These are phyloP conservation scores for Gambelia wislizenii DNA, from an alignment of 2,797 vertebrate species.

Conservation along the genomic window DNA sequence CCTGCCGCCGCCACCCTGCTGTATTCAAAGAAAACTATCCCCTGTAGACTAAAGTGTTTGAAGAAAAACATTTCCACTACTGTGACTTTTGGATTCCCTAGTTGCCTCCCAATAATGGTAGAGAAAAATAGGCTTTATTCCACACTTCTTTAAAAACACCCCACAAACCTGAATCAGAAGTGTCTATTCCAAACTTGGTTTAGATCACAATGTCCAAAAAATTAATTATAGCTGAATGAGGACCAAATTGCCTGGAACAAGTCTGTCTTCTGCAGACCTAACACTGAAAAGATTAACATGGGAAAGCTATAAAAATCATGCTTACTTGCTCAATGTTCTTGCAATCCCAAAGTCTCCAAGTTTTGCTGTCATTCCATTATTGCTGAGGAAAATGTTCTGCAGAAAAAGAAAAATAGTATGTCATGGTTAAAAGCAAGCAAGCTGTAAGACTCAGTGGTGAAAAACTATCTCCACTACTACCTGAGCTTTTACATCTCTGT, in stretches of 20 bases:
- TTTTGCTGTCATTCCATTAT: slow-evolving; percentile 86
- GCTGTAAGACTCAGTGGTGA: background rate
- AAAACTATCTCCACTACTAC: slow-evolving; percentile 72
- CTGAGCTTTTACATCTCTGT: slow-evolving; percentile 94
- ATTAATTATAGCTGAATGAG: background rate
- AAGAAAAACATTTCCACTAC: background rate
- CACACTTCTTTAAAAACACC: background rate
- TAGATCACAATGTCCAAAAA: background rate
- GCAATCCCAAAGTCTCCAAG: slow-evolving; percentile 96
- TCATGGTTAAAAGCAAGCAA: slow-evolving; percentile 16
- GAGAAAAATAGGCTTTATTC: background rate
- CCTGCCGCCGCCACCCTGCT: background rate
- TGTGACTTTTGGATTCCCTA: background rate
- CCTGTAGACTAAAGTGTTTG: background rate
- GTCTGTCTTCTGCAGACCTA: background rate
- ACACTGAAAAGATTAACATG: slow-evolving; percentile 19
- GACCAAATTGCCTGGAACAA: background rate
- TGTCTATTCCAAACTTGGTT: background rate
- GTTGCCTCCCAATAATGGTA: background rate
- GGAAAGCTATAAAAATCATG: slow-evolving; percentile 24
- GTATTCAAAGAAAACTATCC: background rate
- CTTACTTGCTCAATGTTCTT: slow-evolving; percentile 91
- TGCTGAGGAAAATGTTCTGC: slow-evolving; percentile 93
- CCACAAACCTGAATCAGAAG: background rate
- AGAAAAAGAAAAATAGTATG: slow-evolving; percentile 52